These are phyloP conservation scores for Pocillopora grandis DNA, from an alignment of 92 coral and sea anemone species.

Conservation along the genomic window DNA sequence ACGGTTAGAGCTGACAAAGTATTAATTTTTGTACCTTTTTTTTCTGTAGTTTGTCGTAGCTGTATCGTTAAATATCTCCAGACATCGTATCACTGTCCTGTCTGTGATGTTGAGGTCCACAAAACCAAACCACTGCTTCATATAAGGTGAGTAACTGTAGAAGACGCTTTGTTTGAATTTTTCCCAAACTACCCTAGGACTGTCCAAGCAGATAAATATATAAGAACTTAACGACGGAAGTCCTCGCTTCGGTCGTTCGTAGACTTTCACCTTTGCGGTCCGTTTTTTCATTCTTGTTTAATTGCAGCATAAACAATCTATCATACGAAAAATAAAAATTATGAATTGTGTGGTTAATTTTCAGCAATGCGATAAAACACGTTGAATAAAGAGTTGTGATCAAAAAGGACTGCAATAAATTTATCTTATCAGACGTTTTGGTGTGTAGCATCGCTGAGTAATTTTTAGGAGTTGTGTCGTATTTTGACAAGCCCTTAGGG, in stretches of 20 bases:
- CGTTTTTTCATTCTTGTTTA: no score
- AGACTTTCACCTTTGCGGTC: no score
- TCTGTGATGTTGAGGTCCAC: slow-evolving; percentile 84
- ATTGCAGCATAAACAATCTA: no score
- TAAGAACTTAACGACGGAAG: not conserved
- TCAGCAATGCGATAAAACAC: no score
- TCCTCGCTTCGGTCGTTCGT: not conserved
- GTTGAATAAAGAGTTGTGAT: no score
- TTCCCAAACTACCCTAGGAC: not conserved
- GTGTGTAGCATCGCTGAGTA: no score
- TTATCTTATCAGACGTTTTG: no score
- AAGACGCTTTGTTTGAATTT: not conserved
- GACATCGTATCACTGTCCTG: slow-evolving; percentile 75
- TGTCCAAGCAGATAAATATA: not conserved
- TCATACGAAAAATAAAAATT: no score
- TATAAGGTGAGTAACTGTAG: slow-evolving; percentile 37
- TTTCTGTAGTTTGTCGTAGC: slow-evolving; percentile 57
- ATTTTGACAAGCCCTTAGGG: no score
- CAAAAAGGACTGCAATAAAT: no score
- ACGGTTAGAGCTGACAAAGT: not conserved
- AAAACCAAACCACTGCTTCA: slow-evolving; percentile 85
- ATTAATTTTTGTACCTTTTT: not conserved
- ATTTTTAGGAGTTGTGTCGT: no score
- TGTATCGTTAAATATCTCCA: slow-evolving; percentile 73
- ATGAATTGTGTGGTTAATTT: no score